Evolutionary conservation across 2,113 vertebrate genomes (phyloP).

Genomic region (Hyla sarda): DNA sequence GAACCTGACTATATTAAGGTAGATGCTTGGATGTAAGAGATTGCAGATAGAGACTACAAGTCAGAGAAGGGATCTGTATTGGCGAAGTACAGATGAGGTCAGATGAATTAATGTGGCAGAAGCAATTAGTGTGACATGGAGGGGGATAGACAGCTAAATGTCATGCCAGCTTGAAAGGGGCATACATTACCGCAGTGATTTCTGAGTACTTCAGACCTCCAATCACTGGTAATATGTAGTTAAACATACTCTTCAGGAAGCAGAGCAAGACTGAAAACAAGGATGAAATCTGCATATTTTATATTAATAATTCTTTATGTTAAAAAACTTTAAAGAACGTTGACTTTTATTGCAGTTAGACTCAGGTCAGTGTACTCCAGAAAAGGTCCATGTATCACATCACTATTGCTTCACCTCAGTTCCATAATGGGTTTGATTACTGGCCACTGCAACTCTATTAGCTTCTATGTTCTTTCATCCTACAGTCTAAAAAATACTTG

Average conservation of each 20-base stretch:
- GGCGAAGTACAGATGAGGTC: not conserved
- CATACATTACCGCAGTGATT: not conserved
- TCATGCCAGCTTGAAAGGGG: slow-evolving; percentile 23
- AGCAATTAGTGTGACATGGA: slow-evolving; percentile 22
- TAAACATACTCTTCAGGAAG: not conserved
- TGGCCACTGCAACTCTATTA: no score
- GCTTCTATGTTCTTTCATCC: no score
- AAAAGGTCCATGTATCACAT: no score
- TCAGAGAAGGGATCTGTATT: not conserved
- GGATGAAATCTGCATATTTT: not conserved
- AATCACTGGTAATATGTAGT: slow-evolving; percentile 1
- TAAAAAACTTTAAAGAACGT: not conserved
- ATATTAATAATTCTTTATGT: not conserved
- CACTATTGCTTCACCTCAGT: no score
- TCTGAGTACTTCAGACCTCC: not conserved
- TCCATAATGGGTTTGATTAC: no score
- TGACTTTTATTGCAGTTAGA: not conserved
- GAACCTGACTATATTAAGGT: not conserved
- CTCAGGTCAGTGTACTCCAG: not conserved
- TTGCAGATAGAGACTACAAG: not conserved
- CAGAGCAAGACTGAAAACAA: not conserved
- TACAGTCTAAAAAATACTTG: no score
- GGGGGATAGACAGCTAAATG: slow-evolving; percentile 18
- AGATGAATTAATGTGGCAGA: slow-evolving; percentile 16
- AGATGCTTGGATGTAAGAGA: not conserved